Evolutionary conservation across 2,797 vertebrate genomes (phyloP).

Genomic region (Paratrypauchen microcephalus): DNA sequence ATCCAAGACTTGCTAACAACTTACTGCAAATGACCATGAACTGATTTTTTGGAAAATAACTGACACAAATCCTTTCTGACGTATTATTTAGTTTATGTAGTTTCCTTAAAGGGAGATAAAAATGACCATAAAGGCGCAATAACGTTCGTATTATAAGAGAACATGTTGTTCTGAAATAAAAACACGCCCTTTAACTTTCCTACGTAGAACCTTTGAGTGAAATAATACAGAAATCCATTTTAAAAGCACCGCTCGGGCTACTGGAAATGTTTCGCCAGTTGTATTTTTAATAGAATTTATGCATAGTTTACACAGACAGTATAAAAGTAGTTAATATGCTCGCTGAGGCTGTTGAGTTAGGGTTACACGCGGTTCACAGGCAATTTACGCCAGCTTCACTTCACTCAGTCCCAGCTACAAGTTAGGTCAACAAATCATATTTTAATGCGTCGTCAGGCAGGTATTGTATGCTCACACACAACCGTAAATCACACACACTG

Average conservation of each 20-base stretch:
- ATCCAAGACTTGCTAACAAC: background rate
- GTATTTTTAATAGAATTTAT: constrained; percentile 9
- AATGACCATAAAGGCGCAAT: background rate
- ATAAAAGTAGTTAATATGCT: constrained; percentile 18
- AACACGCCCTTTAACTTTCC: background rate
- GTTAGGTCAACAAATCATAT: constrained; percentile 18
- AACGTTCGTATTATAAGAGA: background rate
- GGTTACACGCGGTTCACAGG: constrained; percentile 11
- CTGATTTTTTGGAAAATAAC: background rate
- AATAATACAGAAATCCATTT: background rate
- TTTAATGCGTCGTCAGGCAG: constrained; percentile 18
- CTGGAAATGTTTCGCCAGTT: constrained; percentile 3
- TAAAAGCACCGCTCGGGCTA: background rate
- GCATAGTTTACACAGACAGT: constrained; percentile 8
- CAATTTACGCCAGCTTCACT: constrained; percentile 12
- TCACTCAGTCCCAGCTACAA: constrained; percentile 8
- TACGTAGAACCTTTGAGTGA: background rate
- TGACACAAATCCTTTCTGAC: background rate
- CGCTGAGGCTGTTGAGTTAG: constrained; percentile 3
- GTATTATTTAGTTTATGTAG: background rate
- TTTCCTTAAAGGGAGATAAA: background rate
- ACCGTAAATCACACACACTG: constrained; percentile 43
- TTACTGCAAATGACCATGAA: background rate
- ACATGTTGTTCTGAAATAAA: constrained; percentile 1
- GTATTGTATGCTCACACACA: constrained; percentile 36